Conservation (phyloP, 2,888 invertebrate species). For the Leptodirus hochenwartii region DNA sequence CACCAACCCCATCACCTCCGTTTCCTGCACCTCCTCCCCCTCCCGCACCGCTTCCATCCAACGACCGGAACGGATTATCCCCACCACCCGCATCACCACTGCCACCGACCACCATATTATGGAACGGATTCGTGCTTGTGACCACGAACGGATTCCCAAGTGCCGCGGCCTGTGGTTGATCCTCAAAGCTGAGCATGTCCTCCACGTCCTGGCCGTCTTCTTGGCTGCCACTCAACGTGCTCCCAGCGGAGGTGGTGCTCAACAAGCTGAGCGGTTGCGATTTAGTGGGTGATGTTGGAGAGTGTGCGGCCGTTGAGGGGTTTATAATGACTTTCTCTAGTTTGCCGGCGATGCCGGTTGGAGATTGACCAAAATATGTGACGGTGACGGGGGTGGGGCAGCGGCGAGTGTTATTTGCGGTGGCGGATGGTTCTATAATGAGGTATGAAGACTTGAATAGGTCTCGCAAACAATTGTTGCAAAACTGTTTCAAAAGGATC, state of each 20-base stretch:
- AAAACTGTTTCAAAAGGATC: no score
- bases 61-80: constrained; percentile 28
- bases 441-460: no score
- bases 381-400: constrained; percentile 39
- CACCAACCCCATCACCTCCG: constrained; percentile 18
- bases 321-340: constrained; percentile 22
- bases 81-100: no score
- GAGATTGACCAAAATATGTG: constrained; percentile 32
- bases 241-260: no score
- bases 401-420: constrained; percentile 20
- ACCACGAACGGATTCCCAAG: not conserved
- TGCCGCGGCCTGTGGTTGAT: constrained; percentile 7
- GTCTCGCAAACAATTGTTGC: constrained; percentile 16
- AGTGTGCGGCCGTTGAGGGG: constrained; percentile 15
- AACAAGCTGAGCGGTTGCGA: constrained; percentile 8
- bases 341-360: constrained; percentile 19
- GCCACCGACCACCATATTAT: no score
- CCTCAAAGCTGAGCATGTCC: constrained; percentile 14
- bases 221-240: not conserved
- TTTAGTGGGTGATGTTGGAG: constrained; percentile 8
- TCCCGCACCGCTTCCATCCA: constrained; percentile 4
- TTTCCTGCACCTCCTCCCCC: constrained; percentile 2
- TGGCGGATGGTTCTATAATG: constrained; percentile 9
- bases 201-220: not conserved
- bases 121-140: constrained; percentile 20